Evolutionary conservation across 2,113 vertebrate genomes (phyloP), one percentile per base, ranked within the genome.

Genomic region (Circaetus gallicus): DNA sequence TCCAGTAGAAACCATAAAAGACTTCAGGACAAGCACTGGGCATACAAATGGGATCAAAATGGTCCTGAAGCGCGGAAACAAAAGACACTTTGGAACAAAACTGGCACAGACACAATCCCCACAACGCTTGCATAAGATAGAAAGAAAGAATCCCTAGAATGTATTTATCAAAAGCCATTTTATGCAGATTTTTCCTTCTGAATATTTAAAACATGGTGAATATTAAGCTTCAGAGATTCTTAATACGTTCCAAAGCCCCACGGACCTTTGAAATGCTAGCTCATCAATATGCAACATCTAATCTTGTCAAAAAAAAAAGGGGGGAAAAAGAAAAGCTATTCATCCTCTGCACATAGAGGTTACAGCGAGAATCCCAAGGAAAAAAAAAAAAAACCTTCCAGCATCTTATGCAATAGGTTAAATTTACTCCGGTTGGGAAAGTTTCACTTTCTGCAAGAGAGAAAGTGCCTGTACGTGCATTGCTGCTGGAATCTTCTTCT

Each of bases 211-310:
- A 87, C 76, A 70, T 52, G 88, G 81, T 85, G 94, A 97, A 92
- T 96, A 94, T 97, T 93, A 97, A 97, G 91, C 86, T 94, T 96
- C 95, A 90, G 96, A 97, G 93, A 96, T 90, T 84, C 82, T 95
- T 94, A 89, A 93, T 91, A 86, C 5, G 43, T 80, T 91, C 83
- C 71, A 90, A 67, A 95, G 92, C 95, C 96, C 92, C 67, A 77
- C 0, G 15, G 93, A 97, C 96, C 94, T 96, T 96, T 97, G 95
- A 97, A 95, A 96, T 84, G 88, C 87, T 96, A 92, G 92, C 92
- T 95, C 94, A 96, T 97, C 97, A 95, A 96, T 96, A 97, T 97
- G 94, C 90, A 97, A 90, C 90, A 96, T 96, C 96, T 96, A 94
- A 91, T 94, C 92, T 97, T 93, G 71, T 91, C 50, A 84, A 77